These are phyloP conservation scores for Arnoldichthys spilopterus DNA, from an alignment of 2,797 vertebrate genomes.

Conservation along the genomic window DNA sequence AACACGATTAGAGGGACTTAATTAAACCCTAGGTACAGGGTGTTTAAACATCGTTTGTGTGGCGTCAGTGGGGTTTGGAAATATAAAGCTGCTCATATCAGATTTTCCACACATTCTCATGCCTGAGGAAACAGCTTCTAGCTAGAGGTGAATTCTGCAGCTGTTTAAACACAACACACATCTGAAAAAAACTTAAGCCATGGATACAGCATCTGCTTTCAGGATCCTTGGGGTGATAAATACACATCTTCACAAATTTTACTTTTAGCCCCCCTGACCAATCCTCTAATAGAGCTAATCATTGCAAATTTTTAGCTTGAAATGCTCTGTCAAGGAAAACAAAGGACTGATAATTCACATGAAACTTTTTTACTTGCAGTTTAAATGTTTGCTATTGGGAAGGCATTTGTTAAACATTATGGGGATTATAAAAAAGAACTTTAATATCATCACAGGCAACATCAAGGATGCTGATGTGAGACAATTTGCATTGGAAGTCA, in stretches of 20 bases:
- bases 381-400: conserved; percentile 69
- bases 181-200: background rate
- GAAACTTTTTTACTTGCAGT: too few relatives aligned
- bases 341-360: too few relatives aligned
- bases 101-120: conserved; percentile 61
- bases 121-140: conserved; percentile 35
- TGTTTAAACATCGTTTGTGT: conserved; percentile 84
- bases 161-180: conserved; percentile 46
- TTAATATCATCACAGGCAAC: conserved; percentile 36
- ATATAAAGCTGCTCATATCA: conserved; percentile 72
- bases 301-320: background rate
- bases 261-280: background rate
- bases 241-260: background rate
- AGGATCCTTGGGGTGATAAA: background rate
- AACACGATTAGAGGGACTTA: conserved; percentile 86
- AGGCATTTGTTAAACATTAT: conserved; percentile 43
- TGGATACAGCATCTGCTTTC: background rate
- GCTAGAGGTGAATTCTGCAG: conserved; percentile 31
- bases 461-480: conserved; percentile 47
- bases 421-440: conserved; percentile 18
- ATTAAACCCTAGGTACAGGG: conserved; percentile 84
- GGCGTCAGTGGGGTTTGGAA: conserved; percentile 74
- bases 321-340: background rate
- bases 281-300: background rate
- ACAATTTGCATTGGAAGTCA: conserved; percentile 48